phyloP scores from a whole-genome alignment of 2,888 invertebrate genomes.

The Agrilus biguttatus region DNA sequence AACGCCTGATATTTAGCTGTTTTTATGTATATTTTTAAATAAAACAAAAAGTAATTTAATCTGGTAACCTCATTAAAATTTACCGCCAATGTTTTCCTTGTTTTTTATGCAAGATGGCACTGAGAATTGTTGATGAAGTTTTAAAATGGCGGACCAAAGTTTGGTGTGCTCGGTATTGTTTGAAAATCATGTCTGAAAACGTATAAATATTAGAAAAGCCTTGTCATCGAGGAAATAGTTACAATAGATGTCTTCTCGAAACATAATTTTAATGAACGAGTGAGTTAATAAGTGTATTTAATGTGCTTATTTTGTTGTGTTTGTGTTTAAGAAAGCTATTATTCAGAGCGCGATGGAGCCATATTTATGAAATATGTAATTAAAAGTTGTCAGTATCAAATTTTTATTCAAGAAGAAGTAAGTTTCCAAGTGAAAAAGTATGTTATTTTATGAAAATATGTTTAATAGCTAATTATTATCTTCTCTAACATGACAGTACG shows the following conservation, averaged over 20 bases:
- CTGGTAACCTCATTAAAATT: slow-evolving; percentile 11
- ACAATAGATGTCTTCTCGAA: slow-evolving; percentile 1
- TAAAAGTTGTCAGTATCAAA: slow-evolving; percentile 17
- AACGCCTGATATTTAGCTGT: too few species aligned
- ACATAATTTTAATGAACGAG: slow-evolving; percentile 1
- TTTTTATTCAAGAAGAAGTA: slow-evolving; percentile 24
- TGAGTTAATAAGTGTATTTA: slow-evolving; percentile 1
- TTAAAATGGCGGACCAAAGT: slow-evolving; percentile 54
- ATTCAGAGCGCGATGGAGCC: slow-evolving; percentile 37
- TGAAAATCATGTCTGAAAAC: slow-evolving; percentile 19
- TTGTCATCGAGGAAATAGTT: slow-evolving; percentile 1
- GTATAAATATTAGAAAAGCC: slow-evolving; percentile 6
- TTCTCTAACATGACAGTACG: not conserved
- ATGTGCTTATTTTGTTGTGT: slow-evolving; percentile 9
- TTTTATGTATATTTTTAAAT: too few species aligned
- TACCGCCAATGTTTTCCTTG: slow-evolving; percentile 13
- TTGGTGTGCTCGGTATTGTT: slow-evolving; percentile 46
- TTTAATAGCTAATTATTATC: too few species aligned
- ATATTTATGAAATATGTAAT: slow-evolving; percentile 41
- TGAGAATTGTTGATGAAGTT: slow-evolving; percentile 45
- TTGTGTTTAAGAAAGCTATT: slow-evolving; percentile 8
- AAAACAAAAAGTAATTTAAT: too few species aligned
- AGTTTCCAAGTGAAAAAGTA: slow-evolving; percentile 11
- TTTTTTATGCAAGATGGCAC: slow-evolving; percentile 41
- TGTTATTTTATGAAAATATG: too few species aligned